Evolutionary conservation across 2,888 invertebrate species (phyloP), one percentile per base, ranked within the genome.

Genomic region (Leptopilina drosophilae): DNA sequence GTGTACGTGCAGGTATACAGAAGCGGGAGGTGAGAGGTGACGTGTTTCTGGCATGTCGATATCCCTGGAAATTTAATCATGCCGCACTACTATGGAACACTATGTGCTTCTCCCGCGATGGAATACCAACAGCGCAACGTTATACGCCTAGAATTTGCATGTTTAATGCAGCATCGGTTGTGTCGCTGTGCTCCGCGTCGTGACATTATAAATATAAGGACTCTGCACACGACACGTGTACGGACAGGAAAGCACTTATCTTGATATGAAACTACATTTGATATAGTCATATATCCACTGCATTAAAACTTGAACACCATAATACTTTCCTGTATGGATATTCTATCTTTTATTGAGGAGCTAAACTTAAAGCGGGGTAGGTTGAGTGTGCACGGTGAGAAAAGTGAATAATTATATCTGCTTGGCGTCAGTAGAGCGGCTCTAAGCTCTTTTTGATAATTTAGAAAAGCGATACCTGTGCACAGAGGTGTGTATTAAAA

Each of bases 41-140:
- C 86, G 87, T 83, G 85, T 85, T 87, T 81, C 85, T 84, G 86
- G 85, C 85, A 89, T 87, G 89, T 90, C 90, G 87, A 90, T 90
- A 90, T 87, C 85, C 56, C 56, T 86, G 85, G 86, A 88, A 89
- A 90, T 89, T 87, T 89, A 90, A 89, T 89, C 88, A 87, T 87
- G 85, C 84, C 85, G 83, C 85, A 84, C 82, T 84, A 85, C 87
- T 87, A 85, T 81, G 86, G 75, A 86, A 85, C 83, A 69, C 81
- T 81, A 82, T 81, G 84, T 82, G 77, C 80, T 81, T 79, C 79
- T 90, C 89, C 87, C 87, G 86, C 84, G 64, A 78, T 67, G 64
- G 75, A 80, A 81, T 80, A 75, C 78, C 80, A 73, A 80, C 81
- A 80, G 79, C 80, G 87, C 85, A 88, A 87, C 86, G 85, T 86